phyloP scores from a whole-genome alignment of 1,140 invertebrate genomes.

The Orius laevigatus region DNA sequence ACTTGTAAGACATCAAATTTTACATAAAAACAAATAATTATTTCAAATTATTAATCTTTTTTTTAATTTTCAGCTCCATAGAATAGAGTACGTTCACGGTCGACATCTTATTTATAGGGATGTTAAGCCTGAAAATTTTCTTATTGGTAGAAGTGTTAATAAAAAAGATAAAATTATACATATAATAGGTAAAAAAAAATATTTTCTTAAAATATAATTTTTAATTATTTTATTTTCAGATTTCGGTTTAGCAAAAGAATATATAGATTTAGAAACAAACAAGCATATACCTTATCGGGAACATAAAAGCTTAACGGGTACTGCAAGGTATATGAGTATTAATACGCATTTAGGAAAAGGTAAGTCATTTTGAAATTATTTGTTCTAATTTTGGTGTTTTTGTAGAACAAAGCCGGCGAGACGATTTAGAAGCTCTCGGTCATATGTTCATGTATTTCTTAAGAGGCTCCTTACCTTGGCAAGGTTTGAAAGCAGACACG shows the following conservation, averaged over 20 bases:
- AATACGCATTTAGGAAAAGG: constrained; percentile 99
- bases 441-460: constrained; percentile 99
- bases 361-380: constrained; percentile 25
- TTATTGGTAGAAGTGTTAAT: constrained; percentile 93
- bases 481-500: constrained; percentile 98
- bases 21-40: background rate
- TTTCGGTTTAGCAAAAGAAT: constrained; percentile 98
- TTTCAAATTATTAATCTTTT: constrained; percentile 3
- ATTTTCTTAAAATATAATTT: background rate
- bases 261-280: constrained; percentile 99
- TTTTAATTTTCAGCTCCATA: constrained; percentile 62
- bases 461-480: constrained; percentile 96
- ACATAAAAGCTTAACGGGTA: constrained; percentile 96
- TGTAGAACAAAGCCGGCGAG: constrained; percentile 93
- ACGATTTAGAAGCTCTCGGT: constrained; percentile 96
- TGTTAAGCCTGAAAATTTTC: constrained; percentile 99
- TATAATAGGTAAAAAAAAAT: constrained; percentile 62
- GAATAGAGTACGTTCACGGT: constrained; percentile 99
- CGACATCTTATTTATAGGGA: constrained; percentile 99
- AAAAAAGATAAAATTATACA: constrained; percentile 98
- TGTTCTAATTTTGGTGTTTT: constrained; percentile 17
- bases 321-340: constrained; percentile 99
- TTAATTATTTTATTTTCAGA: constrained; percentile 19
- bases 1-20: constrained; percentile 56
- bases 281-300: constrained; percentile 99